These are phyloP conservation scores for Triplophysa tibetana DNA, from an alignment of 2,113 vertebrate genomes.

Conservation along the genomic window DNA sequence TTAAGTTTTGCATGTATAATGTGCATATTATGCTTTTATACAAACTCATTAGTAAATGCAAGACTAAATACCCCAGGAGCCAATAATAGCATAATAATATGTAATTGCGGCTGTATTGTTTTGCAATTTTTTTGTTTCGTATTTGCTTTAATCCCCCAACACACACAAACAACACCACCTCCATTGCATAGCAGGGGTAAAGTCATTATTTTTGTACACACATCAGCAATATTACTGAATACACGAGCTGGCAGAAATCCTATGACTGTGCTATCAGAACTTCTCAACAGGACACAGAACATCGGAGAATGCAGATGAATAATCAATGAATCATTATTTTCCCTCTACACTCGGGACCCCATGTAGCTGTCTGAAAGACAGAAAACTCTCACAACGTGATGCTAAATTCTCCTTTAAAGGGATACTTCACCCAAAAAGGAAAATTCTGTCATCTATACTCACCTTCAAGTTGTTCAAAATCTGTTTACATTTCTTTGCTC, in stretches of 20 bases:
- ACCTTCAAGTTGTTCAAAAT: too few relatives aligned
- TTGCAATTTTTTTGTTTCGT: neutral
- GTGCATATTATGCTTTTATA: neutral
- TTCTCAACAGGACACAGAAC: conserved; percentile 7
- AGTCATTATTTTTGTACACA: neutral
- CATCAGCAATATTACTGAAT: neutral
- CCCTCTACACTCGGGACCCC: neutral
- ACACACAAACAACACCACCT: neutral
- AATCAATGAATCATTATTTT: neutral
- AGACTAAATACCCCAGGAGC: neutral
- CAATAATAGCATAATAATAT: neutral
- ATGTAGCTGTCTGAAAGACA: neutral
- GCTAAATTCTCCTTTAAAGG: neutral
- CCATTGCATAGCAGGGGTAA: neutral
- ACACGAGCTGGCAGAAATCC: conserved; percentile 19
- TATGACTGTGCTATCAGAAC: conserved; percentile 5
- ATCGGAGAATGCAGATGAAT: neutral
- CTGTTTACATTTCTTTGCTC: too few relatives aligned
- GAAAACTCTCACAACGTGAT: neutral
- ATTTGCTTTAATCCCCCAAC: neutral
- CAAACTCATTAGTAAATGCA: neutral
- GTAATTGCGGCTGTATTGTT: neutral
- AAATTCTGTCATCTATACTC: too few relatives aligned
- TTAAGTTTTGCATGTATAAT: neutral
- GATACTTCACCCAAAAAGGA: too few relatives aligned